Percentiles rank a stretch among this genome's conserved stretches.
Conservation (phyloP, 2,888 invertebrate species). For the Synanthedon tipuliformis region DNA sequence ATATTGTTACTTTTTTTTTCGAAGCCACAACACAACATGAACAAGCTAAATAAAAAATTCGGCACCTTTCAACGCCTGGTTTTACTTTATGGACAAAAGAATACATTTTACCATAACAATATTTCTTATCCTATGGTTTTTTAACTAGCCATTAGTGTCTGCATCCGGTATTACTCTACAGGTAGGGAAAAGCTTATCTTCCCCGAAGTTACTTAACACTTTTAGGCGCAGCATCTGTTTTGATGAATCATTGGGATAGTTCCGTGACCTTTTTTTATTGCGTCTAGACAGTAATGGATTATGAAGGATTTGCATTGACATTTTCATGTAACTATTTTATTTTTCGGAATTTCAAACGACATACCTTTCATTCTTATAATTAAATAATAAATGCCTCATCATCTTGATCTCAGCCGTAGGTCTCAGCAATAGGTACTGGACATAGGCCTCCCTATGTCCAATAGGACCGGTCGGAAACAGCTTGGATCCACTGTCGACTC, state of each 20-base stretch:
- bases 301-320: neutral
- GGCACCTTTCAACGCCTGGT: neutral
- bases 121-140: slow-evolving; percentile 12
- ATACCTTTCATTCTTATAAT: too few relatives aligned
- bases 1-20: too few relatives aligned
- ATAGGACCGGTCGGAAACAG: too few relatives aligned
- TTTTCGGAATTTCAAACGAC: too few relatives aligned
- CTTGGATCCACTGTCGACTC: too few relatives aligned
- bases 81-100: neutral
- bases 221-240: neutral
- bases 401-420: too few relatives aligned
- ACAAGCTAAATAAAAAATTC: too few relatives aligned
- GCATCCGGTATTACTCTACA: slow-evolving; percentile 17
- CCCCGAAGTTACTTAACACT: neutral
- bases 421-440: too few relatives aligned
- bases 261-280: neutral
- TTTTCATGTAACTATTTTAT: too few relatives aligned
- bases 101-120: slow-evolving; percentile 5
- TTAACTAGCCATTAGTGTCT: slow-evolving; percentile 26
- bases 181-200: neutral
- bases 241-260: neutral
- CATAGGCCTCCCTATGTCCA: too few relatives aligned
- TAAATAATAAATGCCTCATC: too few relatives aligned
- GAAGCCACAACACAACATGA: too few relatives aligned
- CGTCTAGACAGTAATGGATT: neutral